Conservation (phyloP, 2,113 vertebrate species). For the Apaloderma vittatum region DNA sequence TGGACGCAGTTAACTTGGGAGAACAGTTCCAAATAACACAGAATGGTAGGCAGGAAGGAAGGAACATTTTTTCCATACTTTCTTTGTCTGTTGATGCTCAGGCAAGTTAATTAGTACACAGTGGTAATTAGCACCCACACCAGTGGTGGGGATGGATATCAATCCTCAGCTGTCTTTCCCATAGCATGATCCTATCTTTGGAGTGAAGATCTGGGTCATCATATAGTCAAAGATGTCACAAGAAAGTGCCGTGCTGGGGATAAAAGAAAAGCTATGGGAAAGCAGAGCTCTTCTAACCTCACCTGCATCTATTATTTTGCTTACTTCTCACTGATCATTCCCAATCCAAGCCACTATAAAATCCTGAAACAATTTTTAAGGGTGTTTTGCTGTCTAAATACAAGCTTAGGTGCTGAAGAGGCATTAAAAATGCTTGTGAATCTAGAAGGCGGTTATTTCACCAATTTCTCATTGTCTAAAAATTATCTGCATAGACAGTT, state of each 20-base stretch:
- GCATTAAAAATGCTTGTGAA: background rate
- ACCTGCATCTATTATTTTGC: background rate
- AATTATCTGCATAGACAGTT: background rate
- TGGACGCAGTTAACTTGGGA: constrained; percentile 46
- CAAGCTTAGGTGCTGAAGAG: background rate
- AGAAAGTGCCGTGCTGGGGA: background rate
- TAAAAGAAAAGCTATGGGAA: background rate
- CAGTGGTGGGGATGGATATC: background rate
- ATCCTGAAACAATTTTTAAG: background rate
- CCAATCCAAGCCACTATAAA: background rate
- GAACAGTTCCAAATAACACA: constrained; percentile 37
- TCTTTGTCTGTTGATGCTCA: background rate
- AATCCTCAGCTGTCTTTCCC: background rate
- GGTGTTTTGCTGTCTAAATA: background rate
- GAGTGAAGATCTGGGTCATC: constrained; percentile 24
- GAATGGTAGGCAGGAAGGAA: constrained; percentile 26
- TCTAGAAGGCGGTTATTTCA: background rate
- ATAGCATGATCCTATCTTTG: background rate
- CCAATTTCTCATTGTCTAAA: background rate
- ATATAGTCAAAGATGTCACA: background rate
- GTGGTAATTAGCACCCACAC: constrained; percentile 31
- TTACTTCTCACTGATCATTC: background rate
- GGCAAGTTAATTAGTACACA: constrained; percentile 2
- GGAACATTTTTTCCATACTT: constrained; percentile 14
- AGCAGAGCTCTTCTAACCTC: background rate